Base-by-base conservation (phyloP, 2,113 vertebrate species). In the Chloebia gouldiae region DNA sequence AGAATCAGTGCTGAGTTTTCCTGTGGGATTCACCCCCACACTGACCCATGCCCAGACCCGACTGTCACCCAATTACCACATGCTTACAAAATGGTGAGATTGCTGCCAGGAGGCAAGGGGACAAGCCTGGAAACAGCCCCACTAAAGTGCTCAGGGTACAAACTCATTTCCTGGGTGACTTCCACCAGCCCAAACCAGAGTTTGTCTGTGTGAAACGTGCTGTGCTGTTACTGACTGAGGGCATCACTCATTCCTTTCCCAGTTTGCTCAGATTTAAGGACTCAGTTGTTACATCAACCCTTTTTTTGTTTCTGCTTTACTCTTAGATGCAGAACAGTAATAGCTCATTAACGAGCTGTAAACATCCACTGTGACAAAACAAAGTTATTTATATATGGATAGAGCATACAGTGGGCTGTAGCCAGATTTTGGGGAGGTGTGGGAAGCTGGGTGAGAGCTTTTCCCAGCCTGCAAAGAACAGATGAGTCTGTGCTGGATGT, bases 341-440 rank as follows among this genome's bases (percentile, higher is more conserved):
- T 57, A 92, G 45, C 21, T 80, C 50, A 64, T 69, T 79, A 93
- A 76, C 39, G 84, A 92, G 40, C n/a, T 64, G 40, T 25, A 93
- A 95, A 85, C 73, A 90, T 66, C 66, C 37, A 79, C 11, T 75
- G 47, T 87, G 63, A 65, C 42, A 81, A 80, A 72, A 65, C 6
- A 2, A 79, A 71, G 47, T 24, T 45, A 89, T 76, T 81, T 35
- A 33, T 61, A n/a, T 2, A 64, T 2, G 10, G 45, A 49, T 2
- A 71, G 45, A 89, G 30, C 63, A 70, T 27, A 13, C 57, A 91
- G 57, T 45, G 66, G 28, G 66, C 50, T 76, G 75, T 10, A 80
- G 57, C 24, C 88, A 96, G 92, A 90, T 86, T 96, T 90, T 80
- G 42, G 92, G 90, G 90, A 95, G 90, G 81, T 87, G 81, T 90